Percentiles rank a stretch among this genome's conserved stretches.
These are phyloP conservation scores for Aphodius granarius DNA, from an alignment of 2,888 invertebrate species.

Conservation along the genomic window DNA sequence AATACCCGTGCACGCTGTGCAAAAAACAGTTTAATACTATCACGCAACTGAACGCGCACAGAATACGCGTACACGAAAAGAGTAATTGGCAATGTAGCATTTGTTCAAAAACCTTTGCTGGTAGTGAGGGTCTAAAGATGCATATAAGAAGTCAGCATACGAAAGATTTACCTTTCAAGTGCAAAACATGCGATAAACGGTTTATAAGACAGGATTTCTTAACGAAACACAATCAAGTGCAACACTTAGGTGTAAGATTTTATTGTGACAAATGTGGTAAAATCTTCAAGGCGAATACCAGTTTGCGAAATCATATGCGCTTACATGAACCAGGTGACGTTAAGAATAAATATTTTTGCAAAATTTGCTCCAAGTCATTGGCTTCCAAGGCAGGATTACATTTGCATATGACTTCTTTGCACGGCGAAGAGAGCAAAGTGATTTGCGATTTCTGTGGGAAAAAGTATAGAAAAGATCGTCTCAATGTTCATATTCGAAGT, in stretches of 20 bases:
- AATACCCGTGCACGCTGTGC: background rate
- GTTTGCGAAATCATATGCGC: slow-evolving; percentile 27
- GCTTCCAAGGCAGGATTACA: slow-evolving; percentile 52
- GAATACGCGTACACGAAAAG: background rate
- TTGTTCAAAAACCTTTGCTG: background rate
- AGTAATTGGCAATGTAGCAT: background rate
- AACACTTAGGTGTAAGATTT: slow-evolving; percentile 13
- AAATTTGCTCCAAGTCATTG: slow-evolving; percentile 47
- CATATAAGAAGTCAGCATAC: slow-evolving; percentile 10
- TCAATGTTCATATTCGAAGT: slow-evolving; percentile 43
- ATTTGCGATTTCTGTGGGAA: slow-evolving; percentile 51
- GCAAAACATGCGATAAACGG: slow-evolving; percentile 29
- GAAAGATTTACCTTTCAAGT: slow-evolving; percentile 16
- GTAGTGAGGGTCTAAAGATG: background rate
- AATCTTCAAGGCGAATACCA: slow-evolving; percentile 49
- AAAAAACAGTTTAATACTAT: background rate
- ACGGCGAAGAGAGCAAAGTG: slow-evolving; percentile 52
- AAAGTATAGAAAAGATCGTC: slow-evolving; percentile 16
- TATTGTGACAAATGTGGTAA: slow-evolving; percentile 50
- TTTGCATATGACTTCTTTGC: slow-evolving; percentile 42
- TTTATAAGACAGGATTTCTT: slow-evolving; percentile 39
- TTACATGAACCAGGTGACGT: slow-evolving; percentile 30
- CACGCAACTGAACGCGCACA: background rate
- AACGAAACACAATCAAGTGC: slow-evolving; percentile 21
- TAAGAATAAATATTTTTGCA: background rate